phyloP scores from a whole-genome alignment of 2,888 invertebrate genomes.

The Chaitophorus viminalis region DNA sequence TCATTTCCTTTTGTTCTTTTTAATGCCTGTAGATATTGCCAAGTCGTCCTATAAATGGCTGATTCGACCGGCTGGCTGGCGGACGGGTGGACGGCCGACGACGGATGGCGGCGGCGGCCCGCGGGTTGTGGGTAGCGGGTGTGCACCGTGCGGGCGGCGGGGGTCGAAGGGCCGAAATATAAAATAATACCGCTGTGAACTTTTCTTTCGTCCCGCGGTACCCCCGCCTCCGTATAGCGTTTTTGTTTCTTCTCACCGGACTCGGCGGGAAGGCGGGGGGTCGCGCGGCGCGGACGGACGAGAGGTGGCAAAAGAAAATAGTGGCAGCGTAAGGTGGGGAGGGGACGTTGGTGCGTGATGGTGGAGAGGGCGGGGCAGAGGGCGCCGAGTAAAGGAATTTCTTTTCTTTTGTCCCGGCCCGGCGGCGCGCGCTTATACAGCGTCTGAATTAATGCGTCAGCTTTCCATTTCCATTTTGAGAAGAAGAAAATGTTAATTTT shows the following conservation, averaged over 20 bases:
- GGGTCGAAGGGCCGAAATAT: constrained; percentile 59
- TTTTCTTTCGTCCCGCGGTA: constrained; percentile 51
- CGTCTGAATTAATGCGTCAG: constrained; percentile 62
- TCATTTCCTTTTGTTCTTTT: constrained; percentile 62
- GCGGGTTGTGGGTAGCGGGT: background rate
- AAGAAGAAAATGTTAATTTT: constrained; percentile 62
- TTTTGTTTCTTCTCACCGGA: constrained; percentile 59
- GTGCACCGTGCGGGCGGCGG: background rate
- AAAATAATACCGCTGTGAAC: constrained; percentile 61
- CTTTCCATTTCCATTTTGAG: constrained; percentile 62
- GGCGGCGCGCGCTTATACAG: constrained; percentile 53
- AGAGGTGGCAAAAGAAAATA: constrained; percentile 57
- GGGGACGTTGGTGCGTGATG: background rate
- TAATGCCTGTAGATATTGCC: constrained; percentile 61
- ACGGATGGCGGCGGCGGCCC: background rate
- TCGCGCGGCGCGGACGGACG: constrained; percentile 23
- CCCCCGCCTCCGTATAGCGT: constrained; percentile 15
- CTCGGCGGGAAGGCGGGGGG: background rate
- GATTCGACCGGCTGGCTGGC: background rate
- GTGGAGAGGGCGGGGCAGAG: background rate
- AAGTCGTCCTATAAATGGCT: constrained; percentile 55
- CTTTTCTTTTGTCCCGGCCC: constrained; percentile 59
- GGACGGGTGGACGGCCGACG: background rate
- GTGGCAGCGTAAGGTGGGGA: background rate
- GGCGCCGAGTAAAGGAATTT: constrained; percentile 49